Conservation (phyloP, 2,113 vertebrate species). For the Larimichthys polyactis region DNA sequence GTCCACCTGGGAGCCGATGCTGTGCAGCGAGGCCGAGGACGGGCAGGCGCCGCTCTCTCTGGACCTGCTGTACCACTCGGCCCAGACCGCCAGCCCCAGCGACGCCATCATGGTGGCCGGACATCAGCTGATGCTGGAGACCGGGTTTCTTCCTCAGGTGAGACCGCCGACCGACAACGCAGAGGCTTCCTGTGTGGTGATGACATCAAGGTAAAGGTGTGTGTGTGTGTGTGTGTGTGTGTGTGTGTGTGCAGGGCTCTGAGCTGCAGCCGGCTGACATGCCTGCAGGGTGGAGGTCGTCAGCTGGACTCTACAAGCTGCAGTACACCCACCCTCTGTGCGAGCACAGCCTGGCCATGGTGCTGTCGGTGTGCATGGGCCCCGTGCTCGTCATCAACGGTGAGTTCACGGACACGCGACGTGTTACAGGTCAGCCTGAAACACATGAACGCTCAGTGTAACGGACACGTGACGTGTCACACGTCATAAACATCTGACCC, state of each 20-base stretch:
- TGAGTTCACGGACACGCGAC: constrained; percentile 54
- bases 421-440: too few relatives aligned
- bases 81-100: constrained; percentile 74
- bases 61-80: constrained; percentile 87
- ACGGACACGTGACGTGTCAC: too few relatives aligned
- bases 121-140: constrained; percentile 94
- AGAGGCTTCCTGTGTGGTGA: neutral
- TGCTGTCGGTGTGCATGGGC: constrained; percentile 91
- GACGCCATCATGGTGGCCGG: constrained; percentile 89
- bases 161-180: constrained; percentile 5
- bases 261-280: constrained; percentile 81
- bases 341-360: constrained; percentile 82
- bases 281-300: constrained; percentile 90
- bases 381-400: constrained; percentile 89
- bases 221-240: neutral
- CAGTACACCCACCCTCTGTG: constrained; percentile 91
- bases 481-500: too few relatives aligned
- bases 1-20: constrained; percentile 89
- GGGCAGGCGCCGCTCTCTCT: constrained; percentile 91
- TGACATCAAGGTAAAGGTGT: neutral
- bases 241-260: constrained; percentile 51
- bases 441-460: too few relatives aligned
- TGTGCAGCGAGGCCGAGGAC: constrained; percentile 90
- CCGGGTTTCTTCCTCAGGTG: constrained; percentile 92
- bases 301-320: constrained; percentile 85